Evolutionary conservation across 1,140 invertebrate species (phyloP).

Genomic region (Dufourea novaeangliae): DNA sequence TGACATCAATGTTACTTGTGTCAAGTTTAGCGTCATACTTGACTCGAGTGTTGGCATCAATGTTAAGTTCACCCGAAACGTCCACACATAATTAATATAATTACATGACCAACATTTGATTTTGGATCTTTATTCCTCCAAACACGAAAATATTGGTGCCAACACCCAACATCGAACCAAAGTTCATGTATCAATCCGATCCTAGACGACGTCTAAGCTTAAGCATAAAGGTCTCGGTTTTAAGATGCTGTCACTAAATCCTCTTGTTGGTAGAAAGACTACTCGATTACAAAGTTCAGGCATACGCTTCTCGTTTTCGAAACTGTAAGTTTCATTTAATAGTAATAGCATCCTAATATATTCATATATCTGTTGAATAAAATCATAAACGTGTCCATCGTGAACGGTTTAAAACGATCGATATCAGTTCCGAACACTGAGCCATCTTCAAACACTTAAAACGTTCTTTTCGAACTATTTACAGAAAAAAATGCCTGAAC

Average conservation of each 20-base stretch:
- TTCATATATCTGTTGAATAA: neutral
- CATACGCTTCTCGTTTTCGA: slow-evolving; percentile 18
- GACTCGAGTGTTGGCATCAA: too few relatives aligned
- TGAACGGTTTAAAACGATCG: neutral
- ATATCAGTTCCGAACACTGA: neutral
- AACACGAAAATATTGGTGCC: too few relatives aligned
- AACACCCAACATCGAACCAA: neutral
- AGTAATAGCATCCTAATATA: slow-evolving; percentile 13
- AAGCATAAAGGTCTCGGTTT: slow-evolving; percentile 24
- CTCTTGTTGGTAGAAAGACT: slow-evolving; percentile 44
- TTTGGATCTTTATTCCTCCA: too few relatives aligned
- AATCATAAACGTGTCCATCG: neutral
- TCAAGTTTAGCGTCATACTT: too few relatives aligned
- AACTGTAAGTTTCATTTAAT: neutral
- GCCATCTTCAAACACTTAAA: neutral
- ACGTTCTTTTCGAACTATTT: neutral
- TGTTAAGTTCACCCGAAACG: too few relatives aligned
- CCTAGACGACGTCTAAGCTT: slow-evolving; percentile 25
- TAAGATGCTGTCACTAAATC: slow-evolving; percentile 33
- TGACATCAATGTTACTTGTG: too few relatives aligned
- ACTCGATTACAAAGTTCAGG: slow-evolving; percentile 28
- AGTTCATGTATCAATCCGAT: neutral
- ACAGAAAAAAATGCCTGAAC: neutral
- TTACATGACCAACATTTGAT: too few relatives aligned
- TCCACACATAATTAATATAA: too few relatives aligned